Conservation (phyloP, 2,797 vertebrate genomes). For the Oreortyx pictus region DNA sequence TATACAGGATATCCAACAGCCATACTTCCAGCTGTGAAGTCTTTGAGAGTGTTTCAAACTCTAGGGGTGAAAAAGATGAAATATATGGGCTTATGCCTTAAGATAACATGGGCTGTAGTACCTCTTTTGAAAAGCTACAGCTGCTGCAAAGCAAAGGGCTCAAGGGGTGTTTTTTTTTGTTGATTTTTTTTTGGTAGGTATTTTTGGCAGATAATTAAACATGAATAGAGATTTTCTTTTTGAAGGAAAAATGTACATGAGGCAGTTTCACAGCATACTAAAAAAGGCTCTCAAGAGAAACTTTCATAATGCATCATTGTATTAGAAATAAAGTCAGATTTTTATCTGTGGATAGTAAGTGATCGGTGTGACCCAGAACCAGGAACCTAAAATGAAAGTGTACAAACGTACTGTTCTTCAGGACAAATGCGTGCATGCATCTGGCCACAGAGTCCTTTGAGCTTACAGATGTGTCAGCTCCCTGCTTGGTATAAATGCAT, state of each 20-base stretch:
- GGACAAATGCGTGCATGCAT: background rate
- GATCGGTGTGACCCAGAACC: background rate
- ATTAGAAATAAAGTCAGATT: background rate
- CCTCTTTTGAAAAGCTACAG: background rate
- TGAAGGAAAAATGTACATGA: background rate
- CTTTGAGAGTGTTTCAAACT: background rate
- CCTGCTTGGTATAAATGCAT: background rate
- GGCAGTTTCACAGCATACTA: background rate
- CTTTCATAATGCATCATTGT: background rate
- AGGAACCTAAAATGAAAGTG: background rate
- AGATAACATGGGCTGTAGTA: background rate
- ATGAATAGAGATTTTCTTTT: constrained; percentile 28
- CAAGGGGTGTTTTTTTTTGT: background rate
- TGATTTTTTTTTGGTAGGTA: background rate
- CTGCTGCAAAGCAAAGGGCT: background rate
- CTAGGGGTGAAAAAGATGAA: background rate
- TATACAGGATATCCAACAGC: background rate
- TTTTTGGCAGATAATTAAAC: constrained; percentile 19
- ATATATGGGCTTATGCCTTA: background rate
- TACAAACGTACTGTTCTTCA: background rate
- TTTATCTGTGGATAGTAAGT: background rate
- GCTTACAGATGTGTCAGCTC: background rate
- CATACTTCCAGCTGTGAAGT: background rate
- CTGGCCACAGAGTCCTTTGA: background rate
- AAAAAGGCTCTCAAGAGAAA: background rate